phyloP scores from a whole-genome alignment of 2,113 vertebrate genomes.

The Pomatorhinus ruficollis region DNA sequence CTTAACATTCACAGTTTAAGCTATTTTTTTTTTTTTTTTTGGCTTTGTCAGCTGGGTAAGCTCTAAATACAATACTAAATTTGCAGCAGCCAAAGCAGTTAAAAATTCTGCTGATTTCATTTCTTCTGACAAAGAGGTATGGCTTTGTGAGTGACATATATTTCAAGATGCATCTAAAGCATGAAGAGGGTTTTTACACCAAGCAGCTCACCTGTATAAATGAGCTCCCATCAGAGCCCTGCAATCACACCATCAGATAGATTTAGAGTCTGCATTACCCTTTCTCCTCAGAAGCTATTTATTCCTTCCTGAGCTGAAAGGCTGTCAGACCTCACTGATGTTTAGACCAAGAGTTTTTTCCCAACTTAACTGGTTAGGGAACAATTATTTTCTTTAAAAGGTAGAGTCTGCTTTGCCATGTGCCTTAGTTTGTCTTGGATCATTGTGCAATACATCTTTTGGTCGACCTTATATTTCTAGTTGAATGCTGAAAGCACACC shows the following conservation, averaged over 20 bases:
- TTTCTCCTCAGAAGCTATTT: slow-evolving; percentile 43
- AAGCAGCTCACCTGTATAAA: slow-evolving; percentile 4
- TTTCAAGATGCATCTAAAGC: slow-evolving; percentile 4
- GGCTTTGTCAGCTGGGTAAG: neutral
- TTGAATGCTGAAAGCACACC: neutral
- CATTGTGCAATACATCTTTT: neutral
- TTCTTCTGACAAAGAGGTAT: neutral
- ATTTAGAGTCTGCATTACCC: slow-evolving; percentile 2
- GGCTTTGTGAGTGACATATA: neutral
- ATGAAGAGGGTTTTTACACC: slow-evolving; percentile 4
- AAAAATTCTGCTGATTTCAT: neutral
- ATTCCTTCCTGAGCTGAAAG: slow-evolving; percentile 36
- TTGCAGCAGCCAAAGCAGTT: neutral
- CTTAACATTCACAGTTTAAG: neutral
- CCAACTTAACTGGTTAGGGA: neutral
- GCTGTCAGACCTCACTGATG: slow-evolving; percentile 15
- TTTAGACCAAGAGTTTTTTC: neutral
- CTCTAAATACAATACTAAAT: neutral
- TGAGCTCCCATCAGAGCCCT: slow-evolving; percentile 24
- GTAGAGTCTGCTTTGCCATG: neutral
- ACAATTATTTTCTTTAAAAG: neutral
- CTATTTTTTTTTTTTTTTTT: neutral
- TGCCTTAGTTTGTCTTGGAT: neutral
- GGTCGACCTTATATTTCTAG: neutral
- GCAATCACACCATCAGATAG: slow-evolving; percentile 37